Percentiles rank a stretch among this genome's conserved stretches.
These are phyloP conservation scores for Atta texana DNA, from an alignment of 1,140 invertebrate genomes.

Conservation along the genomic window DNA sequence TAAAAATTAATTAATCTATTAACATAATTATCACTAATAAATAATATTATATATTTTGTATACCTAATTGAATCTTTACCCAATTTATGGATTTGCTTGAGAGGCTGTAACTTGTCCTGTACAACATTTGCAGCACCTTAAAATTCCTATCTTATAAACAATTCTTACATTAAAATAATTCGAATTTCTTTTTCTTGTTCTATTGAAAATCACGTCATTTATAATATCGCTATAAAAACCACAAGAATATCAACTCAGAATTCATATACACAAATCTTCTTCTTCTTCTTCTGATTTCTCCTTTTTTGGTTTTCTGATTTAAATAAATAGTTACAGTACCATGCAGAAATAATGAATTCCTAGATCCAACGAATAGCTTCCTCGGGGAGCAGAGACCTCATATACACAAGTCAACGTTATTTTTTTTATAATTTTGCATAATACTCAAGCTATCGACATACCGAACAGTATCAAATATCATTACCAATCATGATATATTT, in stretches of 20 bases:
- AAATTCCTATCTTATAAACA: conserved; percentile 14
- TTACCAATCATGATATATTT: no score
- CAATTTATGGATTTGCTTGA: not conserved
- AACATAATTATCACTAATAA: not conserved
- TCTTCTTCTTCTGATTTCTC: no score
- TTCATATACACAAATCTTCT: not conserved
- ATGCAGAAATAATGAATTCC: no score
- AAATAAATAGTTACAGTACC: no score
- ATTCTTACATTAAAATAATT: not conserved
- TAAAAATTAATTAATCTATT: not conserved
- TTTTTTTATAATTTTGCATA: no score
- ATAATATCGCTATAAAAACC: not conserved
- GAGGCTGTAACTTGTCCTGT: not conserved
- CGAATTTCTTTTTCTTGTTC: not conserved
- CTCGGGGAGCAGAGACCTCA: no score
- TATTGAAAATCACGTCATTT: conserved; percentile 16
- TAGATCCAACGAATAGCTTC: no score
- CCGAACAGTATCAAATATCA: no score
- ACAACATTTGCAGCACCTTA: conserved; percentile 45
- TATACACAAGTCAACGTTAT: no score
- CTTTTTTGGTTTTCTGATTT: no score
- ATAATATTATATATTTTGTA: not conserved
- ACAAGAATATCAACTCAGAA: not conserved
- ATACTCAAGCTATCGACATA: no score
- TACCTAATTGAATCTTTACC: conserved; percentile 32